Conservation (phyloP, 2,797 vertebrate species). For the Acrossocheilus fasciatus region DNA sequence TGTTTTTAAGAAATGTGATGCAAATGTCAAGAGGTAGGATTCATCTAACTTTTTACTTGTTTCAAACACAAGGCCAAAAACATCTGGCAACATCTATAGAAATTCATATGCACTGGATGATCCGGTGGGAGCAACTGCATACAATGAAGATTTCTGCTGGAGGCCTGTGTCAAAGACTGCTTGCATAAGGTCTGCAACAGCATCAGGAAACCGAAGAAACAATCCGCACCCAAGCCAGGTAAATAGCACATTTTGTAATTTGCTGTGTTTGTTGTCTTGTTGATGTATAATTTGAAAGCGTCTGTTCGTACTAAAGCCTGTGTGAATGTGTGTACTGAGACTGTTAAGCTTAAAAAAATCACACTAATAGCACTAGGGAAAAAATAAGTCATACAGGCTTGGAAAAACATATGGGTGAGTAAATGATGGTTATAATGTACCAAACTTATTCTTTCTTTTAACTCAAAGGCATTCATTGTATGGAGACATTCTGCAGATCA, state of each 20-base stretch:
- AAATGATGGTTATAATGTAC: background rate
- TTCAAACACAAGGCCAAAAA: conserved; percentile 67
- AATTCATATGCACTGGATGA: conserved; percentile 70
- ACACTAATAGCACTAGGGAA: background rate
- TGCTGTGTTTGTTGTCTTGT: background rate
- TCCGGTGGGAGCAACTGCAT: conserved; percentile 74
- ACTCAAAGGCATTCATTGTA: conserved; percentile 72
- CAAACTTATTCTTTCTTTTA: conserved; percentile 32
- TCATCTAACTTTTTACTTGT: background rate
- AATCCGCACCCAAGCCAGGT: conserved; percentile 78
- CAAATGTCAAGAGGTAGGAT: background rate
- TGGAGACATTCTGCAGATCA: conserved; percentile 73
- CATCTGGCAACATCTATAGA: conserved; percentile 67
- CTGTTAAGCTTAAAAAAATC: background rate
- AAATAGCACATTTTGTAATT: conserved; percentile 48
- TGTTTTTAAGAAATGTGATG: background rate
- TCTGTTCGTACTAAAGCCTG: background rate
- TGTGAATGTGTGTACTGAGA: background rate
- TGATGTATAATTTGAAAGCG: background rate
- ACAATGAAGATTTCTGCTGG: conserved; percentile 79
- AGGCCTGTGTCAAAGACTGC: conserved; percentile 75
- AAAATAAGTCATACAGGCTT: background rate
- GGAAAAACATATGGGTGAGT: background rate
- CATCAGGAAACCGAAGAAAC: conserved; percentile 70
- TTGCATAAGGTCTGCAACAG: conserved; percentile 65